Percentiles rank a stretch among this genome's conserved stretches.
phyloP scores from a whole-genome alignment of 2,888 invertebrate species.

The Dicyrtomina minuta region DNA sequence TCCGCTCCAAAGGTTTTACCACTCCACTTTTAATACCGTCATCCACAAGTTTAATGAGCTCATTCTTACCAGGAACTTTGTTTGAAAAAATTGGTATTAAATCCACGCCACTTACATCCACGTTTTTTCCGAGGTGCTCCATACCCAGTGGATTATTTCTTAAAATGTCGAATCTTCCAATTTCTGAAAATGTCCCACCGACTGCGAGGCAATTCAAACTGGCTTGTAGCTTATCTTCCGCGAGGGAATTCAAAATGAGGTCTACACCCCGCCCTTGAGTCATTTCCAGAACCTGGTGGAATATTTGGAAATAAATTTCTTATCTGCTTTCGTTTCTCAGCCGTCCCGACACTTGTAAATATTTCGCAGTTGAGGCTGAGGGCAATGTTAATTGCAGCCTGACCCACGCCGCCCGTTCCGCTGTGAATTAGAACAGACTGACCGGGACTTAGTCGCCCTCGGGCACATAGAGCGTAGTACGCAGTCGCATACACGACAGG shows the following conservation, averaged over 20 bases:
- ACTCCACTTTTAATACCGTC: constrained; percentile 68
- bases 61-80: no score
- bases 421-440: no score
- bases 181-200: constrained; percentile 55
- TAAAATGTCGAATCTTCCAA: no score
- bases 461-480: no score
- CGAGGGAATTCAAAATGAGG: constrained; percentile 77
- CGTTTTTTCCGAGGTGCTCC: constrained; percentile 92
- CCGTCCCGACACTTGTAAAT: no score
- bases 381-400: constrained; percentile 74
- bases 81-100: constrained; percentile 46
- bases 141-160: constrained; percentile 69
- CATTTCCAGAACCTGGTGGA: constrained; percentile 63
- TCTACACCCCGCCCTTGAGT: constrained; percentile 89
- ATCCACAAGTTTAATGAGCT: constrained; percentile 62
- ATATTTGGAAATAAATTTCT: constrained; percentile 76
- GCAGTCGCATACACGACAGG: no score
- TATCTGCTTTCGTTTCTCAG: constrained; percentile 83
- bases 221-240: no score
- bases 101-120: no score
- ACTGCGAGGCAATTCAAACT: no score
- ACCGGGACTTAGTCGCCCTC: constrained; percentile 61
- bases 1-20: constrained; percentile 69
- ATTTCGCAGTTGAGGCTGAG: no score
- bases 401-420: constrained; percentile 72